Evolutionary conservation across 2,888 invertebrate species (phyloP).

Genomic region (Sialis fuliginosa): DNA sequence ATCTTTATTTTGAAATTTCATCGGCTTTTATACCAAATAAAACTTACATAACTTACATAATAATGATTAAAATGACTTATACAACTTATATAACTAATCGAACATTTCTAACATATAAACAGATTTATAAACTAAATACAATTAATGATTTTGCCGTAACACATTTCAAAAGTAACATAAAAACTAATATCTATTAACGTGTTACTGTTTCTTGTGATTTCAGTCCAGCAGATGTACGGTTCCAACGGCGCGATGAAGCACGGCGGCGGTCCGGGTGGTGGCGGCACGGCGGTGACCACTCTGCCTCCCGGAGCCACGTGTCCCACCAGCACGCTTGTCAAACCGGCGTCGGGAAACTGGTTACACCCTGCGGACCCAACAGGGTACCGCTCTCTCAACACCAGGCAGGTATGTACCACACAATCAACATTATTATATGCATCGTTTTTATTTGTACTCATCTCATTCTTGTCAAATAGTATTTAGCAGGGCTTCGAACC

Average conservation of each 20-base stretch:
- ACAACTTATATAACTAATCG: too few relatives aligned
- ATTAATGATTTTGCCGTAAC: too few relatives aligned
- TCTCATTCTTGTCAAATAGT: too few relatives aligned
- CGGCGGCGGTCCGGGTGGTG: slow-evolving; percentile 32
- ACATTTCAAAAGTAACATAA: too few relatives aligned
- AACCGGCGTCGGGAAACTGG: slow-evolving; percentile 78
- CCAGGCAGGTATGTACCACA: slow-evolving; percentile 18
- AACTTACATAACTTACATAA: too few relatives aligned
- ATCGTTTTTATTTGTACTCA: neutral
- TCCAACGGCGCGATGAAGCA: slow-evolving; percentile 49
- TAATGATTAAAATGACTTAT: too few relatives aligned
- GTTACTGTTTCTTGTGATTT: slow-evolving; percentile 15
- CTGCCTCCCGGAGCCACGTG: slow-evolving; percentile 27
- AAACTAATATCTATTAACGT: too few relatives aligned
- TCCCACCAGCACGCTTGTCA: slow-evolving; percentile 33
- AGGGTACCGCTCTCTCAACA: slow-evolving; percentile 27
- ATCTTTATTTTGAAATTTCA: too few relatives aligned
- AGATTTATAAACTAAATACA: too few relatives aligned
- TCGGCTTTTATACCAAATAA: too few relatives aligned
- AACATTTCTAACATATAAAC: too few relatives aligned
- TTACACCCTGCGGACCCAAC: slow-evolving; percentile 79
- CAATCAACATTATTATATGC: neutral
- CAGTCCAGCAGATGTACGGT: slow-evolving; percentile 63
- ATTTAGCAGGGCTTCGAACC: too few relatives aligned
- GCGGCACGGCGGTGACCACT: slow-evolving; percentile 35